A percentile compares a stretch with the other conserved stretches of the same genome.
Conservation (phyloP, 2,888 invertebrate species). For the Sinhomidia bicolor region DNA sequence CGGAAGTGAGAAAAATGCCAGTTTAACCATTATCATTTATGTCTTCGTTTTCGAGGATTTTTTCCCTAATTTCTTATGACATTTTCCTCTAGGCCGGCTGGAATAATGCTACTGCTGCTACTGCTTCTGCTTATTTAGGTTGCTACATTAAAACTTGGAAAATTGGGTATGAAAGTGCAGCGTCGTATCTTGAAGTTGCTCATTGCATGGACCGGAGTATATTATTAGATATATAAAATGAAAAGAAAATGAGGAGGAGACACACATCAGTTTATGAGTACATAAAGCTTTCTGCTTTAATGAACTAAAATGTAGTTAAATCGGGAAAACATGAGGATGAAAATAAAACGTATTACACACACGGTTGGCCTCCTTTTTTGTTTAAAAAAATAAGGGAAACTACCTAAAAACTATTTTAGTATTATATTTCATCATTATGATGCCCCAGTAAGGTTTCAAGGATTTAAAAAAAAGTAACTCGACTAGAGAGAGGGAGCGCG, state of each 20-base stretch:
- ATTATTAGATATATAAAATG: no score
- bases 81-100: constrained; percentile 2
- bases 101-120: background rate
- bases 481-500: no score
- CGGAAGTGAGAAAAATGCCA: constrained; percentile 46
- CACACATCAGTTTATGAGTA: background rate
- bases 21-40: constrained; percentile 55
- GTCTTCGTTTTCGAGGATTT: constrained; percentile 41
- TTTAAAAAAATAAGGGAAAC: background rate
- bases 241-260: background rate
- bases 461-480: background rate
- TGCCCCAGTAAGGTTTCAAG: background rate
- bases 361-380: background rate
- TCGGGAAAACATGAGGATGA: background rate
- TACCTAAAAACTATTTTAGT: background rate
- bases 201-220: no score
- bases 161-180: no score
- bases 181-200: no score
- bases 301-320: constrained; percentile 27
- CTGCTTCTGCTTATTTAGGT: background rate
- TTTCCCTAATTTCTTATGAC: constrained; percentile 52
- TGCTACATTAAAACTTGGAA: no score
- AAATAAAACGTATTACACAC: background rate
- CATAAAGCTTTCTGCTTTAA: constrained; percentile 43
- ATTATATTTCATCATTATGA: background rate